Evolutionary conservation across 2,797 vertebrate species (phyloP).

Genomic region (Alcedo quadribrachys): DNA sequence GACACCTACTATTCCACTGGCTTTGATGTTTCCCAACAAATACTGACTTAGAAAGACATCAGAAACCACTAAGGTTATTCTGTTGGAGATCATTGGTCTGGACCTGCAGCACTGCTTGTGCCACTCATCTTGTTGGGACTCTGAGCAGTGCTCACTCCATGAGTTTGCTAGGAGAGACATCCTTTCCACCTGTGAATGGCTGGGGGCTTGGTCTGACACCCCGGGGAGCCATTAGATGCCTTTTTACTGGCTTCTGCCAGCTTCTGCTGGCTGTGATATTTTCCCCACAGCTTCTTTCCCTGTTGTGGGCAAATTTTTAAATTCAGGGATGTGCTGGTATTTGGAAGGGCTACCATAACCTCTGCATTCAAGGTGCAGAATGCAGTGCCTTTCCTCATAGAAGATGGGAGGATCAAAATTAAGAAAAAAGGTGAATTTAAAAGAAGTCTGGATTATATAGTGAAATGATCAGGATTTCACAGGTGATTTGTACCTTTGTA

Average conservation of each 20-base stretch:
- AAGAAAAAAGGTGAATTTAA: neutral
- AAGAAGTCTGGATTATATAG: neutral
- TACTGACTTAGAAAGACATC: conserved; percentile 60
- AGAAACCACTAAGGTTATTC: neutral
- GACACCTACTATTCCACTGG: conserved; percentile 85
- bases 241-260: neutral
- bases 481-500: neutral
- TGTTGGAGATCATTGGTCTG: neutral
- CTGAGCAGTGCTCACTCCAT: rapidly evolving
- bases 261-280: neutral
- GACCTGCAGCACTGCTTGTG: neutral
- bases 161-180: neutral
- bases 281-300: neutral
- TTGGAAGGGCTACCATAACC: neutral
- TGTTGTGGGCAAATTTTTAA: neutral
- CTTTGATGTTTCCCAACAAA: conserved; percentile 81
- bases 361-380: neutral
- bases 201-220: neutral
- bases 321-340: neutral
- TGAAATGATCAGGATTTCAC: neutral
- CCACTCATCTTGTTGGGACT: rapidly evolving
- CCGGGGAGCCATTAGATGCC: neutral
- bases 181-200: neutral
- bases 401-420: neutral
- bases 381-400: neutral